Conservation (phyloP, 2,888 invertebrate genomes). For the Nephrotoma appendiculata region DNA sequence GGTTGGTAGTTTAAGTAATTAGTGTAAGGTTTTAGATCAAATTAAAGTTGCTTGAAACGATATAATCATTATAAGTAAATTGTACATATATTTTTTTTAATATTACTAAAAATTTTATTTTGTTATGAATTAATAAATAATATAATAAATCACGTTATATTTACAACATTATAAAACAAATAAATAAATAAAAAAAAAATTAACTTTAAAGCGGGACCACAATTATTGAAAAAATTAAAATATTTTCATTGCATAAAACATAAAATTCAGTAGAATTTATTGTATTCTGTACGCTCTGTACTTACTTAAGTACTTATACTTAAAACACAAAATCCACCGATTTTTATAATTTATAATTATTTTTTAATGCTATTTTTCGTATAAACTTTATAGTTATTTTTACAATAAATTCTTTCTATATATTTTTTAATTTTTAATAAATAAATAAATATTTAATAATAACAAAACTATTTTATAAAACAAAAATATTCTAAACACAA, state of each 20-base stretch:
- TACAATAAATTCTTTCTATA: background rate
- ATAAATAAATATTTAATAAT: background rate
- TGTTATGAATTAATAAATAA: too few relatives aligned
- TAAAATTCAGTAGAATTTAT: background rate
- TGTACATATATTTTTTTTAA: too few relatives aligned
- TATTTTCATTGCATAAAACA: background rate
- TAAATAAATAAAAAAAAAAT: background rate
- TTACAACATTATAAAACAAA: background rate
- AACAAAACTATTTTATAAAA: background rate
- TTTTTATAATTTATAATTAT: background rate
- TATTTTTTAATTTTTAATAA: background rate
- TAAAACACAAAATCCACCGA: background rate
- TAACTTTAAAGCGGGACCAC: background rate
- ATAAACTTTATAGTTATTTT: background rate
- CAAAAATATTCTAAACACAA: background rate
- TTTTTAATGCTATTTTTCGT: background rate
- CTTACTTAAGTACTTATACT: background rate
- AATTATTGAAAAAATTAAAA: background rate
- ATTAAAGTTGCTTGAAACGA: too few relatives aligned
- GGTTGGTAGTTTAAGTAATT: too few relatives aligned
- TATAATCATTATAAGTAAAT: too few relatives aligned
- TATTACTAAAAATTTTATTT: too few relatives aligned
- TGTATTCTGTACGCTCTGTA: background rate
- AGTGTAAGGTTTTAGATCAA: too few relatives aligned
- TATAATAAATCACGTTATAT: background rate